phyloP scores from a whole-genome alignment of 2,113 vertebrate species.

The Leptobrachium leishanense region DNA sequence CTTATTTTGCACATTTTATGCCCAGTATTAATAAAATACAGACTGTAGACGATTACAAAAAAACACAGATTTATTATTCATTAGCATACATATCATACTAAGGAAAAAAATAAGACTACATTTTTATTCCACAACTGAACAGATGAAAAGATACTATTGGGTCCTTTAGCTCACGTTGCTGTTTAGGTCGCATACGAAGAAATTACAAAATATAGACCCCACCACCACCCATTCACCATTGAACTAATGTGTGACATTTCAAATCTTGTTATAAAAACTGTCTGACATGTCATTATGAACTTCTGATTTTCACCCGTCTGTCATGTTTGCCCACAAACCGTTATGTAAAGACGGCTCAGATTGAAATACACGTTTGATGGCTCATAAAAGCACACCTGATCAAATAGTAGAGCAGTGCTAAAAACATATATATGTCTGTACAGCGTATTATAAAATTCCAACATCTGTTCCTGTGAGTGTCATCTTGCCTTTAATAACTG shows the following conservation, averaged over 20 bases:
- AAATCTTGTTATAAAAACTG: slow-evolving; percentile 10
- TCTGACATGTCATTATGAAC: slow-evolving; percentile 6
- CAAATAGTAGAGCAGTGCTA: neutral
- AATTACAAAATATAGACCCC: slow-evolving; percentile 11
- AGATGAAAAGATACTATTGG: no score
- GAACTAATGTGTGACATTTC: slow-evolving; percentile 19
- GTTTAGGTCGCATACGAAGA: neutral
- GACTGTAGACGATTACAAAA: no score
- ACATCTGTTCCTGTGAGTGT: no score
- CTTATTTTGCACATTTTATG: no score
- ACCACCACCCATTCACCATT: neutral
- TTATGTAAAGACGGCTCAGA: neutral
- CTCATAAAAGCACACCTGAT: slow-evolving; percentile 10
- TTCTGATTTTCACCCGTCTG: neutral
- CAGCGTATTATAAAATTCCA: no score
- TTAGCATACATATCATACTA: no score
- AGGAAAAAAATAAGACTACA: no score
- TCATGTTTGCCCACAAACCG: slow-evolving; percentile 14
- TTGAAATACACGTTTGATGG: neutral
- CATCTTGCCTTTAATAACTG: no score
- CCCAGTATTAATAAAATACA: no score
- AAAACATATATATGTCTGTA: neutral
- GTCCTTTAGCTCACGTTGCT: no score
- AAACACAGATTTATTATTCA: no score
- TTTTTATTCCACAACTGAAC: no score